Percentiles rank a stretch among this genome's conserved stretches.
These are phyloP conservation scores for Coracias cyanogaster DNA, from an alignment of 2,797 vertebrate genomes.

Conservation along the genomic window DNA sequence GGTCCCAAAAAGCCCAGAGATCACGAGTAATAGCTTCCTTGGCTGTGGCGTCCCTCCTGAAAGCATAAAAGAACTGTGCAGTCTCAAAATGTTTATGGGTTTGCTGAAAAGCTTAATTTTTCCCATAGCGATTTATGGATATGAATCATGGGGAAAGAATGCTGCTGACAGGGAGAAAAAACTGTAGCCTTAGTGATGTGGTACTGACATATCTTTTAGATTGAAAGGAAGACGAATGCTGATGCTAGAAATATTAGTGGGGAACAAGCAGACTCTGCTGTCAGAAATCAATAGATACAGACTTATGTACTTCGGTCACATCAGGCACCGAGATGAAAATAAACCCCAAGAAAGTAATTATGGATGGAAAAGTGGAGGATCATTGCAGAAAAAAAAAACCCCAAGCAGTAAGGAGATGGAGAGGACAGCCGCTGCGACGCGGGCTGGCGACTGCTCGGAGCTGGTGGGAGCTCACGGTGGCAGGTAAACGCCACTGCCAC, in stretches of 20 bases:
- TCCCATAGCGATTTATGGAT: conserved; percentile 17
- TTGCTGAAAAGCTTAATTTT: conserved; percentile 64
- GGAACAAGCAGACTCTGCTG: conserved; percentile 56
- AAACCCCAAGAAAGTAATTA: conserved; percentile 60
- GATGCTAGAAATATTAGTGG: conserved; percentile 62
- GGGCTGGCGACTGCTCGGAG: accelerated
- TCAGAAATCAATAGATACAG: conserved; percentile 65
- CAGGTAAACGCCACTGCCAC: not conserved
- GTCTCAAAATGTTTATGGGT: conserved; percentile 1
- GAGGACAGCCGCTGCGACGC: not conserved
- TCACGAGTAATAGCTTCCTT: not conserved
- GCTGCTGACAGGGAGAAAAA: conserved; percentile 60
- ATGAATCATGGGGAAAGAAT: conserved; percentile 53
- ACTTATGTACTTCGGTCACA: conserved; percentile 57
- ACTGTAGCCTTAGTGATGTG: conserved; percentile 26
- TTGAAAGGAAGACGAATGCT: conserved; percentile 64
- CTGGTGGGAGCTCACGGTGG: accelerated
- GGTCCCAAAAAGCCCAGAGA: not conserved
- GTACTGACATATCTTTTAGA: conserved; percentile 53
- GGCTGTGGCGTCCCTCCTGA: not conserved
- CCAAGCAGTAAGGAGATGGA: not conserved
- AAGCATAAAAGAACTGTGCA: not conserved
- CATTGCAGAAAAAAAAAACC: not conserved
- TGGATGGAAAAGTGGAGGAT: not conserved
- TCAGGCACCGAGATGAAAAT: conserved; percentile 40